Evolutionary conservation across 2,888 invertebrate genomes (phyloP).

Genomic region (Liposcelis brunnea): DNA sequence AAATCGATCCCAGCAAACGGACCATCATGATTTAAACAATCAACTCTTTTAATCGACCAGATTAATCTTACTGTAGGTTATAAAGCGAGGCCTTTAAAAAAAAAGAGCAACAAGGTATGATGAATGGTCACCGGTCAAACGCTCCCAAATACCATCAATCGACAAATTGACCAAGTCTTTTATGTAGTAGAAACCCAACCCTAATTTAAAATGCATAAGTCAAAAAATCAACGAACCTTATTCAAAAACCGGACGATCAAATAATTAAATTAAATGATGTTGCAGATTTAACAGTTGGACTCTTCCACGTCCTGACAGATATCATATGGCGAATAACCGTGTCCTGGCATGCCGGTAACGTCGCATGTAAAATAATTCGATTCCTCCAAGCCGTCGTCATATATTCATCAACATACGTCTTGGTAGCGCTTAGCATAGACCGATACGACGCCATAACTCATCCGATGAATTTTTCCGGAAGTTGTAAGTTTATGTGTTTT

Average conservation of each 20-base stretch:
- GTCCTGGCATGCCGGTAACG: constrained; percentile 74
- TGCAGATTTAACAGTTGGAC: constrained; percentile 73
- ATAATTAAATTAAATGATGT: constrained; percentile 16
- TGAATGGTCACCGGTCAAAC: too few relatives aligned
- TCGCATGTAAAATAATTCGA: constrained; percentile 72
- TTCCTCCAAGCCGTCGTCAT: constrained; percentile 75
- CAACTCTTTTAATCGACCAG: too few relatives aligned
- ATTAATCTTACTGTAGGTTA: too few relatives aligned
- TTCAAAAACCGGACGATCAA: not conserved
- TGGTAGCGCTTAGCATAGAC: constrained; percentile 83
- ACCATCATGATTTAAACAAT: too few relatives aligned
- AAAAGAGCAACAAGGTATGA: too few relatives aligned
- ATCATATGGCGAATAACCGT: constrained; percentile 80
- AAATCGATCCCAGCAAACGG: too few relatives aligned
- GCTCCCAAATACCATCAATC: too few relatives aligned
- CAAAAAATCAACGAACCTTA: not conserved
- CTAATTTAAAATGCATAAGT: too few relatives aligned
- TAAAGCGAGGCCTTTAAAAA: too few relatives aligned
- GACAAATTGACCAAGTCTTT: too few relatives aligned
- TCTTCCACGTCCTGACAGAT: constrained; percentile 76
- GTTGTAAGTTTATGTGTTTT: constrained; percentile 76
- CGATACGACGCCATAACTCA: constrained; percentile 85
- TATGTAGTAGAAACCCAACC: too few relatives aligned
- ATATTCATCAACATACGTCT: constrained; percentile 81
- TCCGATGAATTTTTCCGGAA: constrained; percentile 89